Evolutionary conservation across 2,113 vertebrate species (phyloP).

Genomic region (Saccopteryx leptura): DNA sequence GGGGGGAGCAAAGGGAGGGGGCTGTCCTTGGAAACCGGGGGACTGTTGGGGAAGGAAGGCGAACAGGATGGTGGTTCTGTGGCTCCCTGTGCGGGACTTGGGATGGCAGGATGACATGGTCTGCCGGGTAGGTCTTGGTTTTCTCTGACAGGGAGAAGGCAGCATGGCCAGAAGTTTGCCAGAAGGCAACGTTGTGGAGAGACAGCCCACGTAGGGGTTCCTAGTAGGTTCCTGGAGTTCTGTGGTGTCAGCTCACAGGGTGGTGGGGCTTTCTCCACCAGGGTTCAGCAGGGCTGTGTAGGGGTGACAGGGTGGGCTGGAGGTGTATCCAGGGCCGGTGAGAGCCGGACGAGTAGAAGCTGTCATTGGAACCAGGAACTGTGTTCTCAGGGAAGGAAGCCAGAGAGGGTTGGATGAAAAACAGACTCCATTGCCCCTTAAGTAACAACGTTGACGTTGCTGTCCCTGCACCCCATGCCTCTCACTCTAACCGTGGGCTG

Average conservation of each 20-base stretch:
- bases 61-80: rapidly evolving
- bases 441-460: no score
- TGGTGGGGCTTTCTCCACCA: background rate
- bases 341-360: rapidly evolving
- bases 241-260: background rate
- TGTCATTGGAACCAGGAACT: no score
- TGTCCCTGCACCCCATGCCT: rapidly evolving
- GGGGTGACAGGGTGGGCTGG: background rate
- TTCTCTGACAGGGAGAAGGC: background rate
- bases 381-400: background rate
- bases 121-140: background rate
- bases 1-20: background rate
- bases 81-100: background rate
- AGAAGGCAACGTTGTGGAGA: background rate
- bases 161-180: rapidly evolving
- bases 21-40: background rate
- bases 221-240: no score
- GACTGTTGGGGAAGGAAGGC: no score
- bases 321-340: background rate
- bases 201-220: rapidly evolving
- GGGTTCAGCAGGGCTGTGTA: background rate
- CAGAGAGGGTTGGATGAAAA: background rate
- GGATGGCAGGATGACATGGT: rapidly evolving
- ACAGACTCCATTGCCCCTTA: background rate
- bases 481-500: rapidly evolving